Base-by-base conservation (phyloP, 2,888 invertebrate genomes). In the Apotomis betuletana region DNA sequence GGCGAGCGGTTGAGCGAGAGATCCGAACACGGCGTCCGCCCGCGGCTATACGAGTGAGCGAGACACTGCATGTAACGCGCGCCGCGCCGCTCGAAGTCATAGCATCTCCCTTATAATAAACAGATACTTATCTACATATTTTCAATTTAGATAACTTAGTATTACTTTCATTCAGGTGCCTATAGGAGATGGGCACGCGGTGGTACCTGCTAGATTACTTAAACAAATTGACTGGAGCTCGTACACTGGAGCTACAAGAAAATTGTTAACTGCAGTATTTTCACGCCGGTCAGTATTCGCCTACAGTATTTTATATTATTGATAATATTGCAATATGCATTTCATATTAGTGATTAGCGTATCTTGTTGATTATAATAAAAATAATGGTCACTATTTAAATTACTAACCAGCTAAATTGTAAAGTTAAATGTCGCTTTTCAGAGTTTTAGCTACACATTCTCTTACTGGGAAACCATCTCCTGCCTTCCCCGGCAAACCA, bases 381-480 rank as follows among this genome's bases (percentile, higher is more conserved):
- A 15, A 15, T 15, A 15, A 15, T 15, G 0, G 15, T 15, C 15
- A 15, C 8, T 52, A 13, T 27, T 51, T 15, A 27, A 27, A 2
- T 27, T 27, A 27, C 2, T 2, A 27, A 27, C 27, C 0, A 27
- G 1, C 27, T 27, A 27, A 2, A 27, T 27, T 2, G 27, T 27
- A 27, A 1, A 2, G 27, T 6, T 41, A 4, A 41, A 41, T 41
- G 3, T 10, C 10, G n/a, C 6, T 41, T 59, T 15, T 59, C 41
- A 67, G 67, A 10, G 52, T 52, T 10, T n/a, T 67, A 8, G 67
- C 67, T 9, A 58, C 67, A 8, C 57, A 58, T 38, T 89, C 90
- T 0, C 75, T 94, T n/a, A 91, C 89, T 0, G 93, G 94, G 12
- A 92, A 91, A 74, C 89, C 90, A 0, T 92, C 92, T 9, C 92